A percentile compares a stretch with the other conserved stretches of the same genome.
Conservation (phyloP, 2,113 vertebrate species). For the Scortum barcoo region DNA sequence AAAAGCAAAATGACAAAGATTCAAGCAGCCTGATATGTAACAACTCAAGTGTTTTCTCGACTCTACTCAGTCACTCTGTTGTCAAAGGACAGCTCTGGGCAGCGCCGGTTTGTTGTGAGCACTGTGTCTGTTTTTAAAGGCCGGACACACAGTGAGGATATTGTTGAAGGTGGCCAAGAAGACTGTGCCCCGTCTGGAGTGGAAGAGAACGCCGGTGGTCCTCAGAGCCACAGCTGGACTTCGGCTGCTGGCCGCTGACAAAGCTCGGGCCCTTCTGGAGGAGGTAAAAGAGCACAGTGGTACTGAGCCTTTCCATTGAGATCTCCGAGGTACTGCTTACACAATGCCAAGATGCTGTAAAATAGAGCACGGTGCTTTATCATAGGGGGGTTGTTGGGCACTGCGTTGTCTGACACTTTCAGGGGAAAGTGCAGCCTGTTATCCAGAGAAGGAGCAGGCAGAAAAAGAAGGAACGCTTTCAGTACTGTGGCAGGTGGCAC, state of each 20-base stretch:
- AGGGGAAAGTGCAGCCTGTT: constrained; percentile 27
- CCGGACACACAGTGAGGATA: constrained; percentile 86
- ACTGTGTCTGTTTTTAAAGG: constrained; percentile 77
- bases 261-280: constrained; percentile 90
- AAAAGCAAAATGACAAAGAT: constrained; percentile 36
- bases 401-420: constrained; percentile 39
- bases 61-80: constrained; percentile 17
- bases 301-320: not conserved
- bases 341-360: not conserved
- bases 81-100: not conserved
- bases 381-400: constrained; percentile 13
- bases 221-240: constrained; percentile 96
- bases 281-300: constrained; percentile 82
- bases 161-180: constrained; percentile 90
- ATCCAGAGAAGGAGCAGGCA: constrained; percentile 27
- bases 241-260: constrained; percentile 88
- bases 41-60: constrained; percentile 19
- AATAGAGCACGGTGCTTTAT: constrained; percentile 11
- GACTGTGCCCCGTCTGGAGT: constrained; percentile 89
- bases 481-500: constrained; percentile 30
- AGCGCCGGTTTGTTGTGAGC: not conserved
- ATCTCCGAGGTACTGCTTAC: not conserved
- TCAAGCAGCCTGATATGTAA: constrained; percentile 1
- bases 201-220: constrained; percentile 92
- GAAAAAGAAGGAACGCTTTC: constrained; percentile 14